phyloP scores from a whole-genome alignment of 2,888 invertebrate species.

The Kryphioiulus occultus region DNA sequence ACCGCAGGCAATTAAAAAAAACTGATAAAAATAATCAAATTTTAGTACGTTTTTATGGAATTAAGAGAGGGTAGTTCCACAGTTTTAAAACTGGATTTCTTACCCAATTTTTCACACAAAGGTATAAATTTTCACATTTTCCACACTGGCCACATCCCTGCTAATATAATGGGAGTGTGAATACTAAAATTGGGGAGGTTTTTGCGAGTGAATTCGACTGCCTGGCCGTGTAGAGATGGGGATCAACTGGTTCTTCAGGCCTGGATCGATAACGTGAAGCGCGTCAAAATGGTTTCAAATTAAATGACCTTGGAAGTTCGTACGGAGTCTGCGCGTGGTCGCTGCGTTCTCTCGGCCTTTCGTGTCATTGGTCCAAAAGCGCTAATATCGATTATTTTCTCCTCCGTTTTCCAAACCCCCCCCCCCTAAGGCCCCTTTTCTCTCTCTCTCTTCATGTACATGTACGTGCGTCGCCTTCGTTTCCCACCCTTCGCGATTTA shows the following conservation, averaged over 20 bases:
- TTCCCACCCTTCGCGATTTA: slow-evolving; percentile 26
- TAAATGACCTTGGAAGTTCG: not conserved
- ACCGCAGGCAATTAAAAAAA: no score
- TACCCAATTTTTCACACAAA: no score
- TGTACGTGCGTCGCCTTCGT: not conserved
- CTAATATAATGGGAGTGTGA: no score
- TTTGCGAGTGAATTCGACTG: no score
- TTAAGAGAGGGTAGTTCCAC: no score
- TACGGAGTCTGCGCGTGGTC: not conserved
- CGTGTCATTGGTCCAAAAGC: not conserved
- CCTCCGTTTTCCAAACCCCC: not conserved
- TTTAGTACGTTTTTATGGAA: no score
- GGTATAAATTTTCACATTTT: no score
- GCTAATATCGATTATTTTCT: not conserved
- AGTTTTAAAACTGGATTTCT: no score
- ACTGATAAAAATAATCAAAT: no score
- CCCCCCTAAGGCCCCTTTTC: not conserved
- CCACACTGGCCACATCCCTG: no score
- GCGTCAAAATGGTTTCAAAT: not conserved
- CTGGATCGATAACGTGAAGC: not conserved
- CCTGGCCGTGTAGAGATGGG: not conserved
- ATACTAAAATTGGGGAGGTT: no score
- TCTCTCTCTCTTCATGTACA: no score
- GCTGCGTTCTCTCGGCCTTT: not conserved
- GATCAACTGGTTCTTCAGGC: not conserved